Evolutionary conservation across 1,140 invertebrate species (phyloP).

Genomic region (Pentalonia nigronervosa): DNA sequence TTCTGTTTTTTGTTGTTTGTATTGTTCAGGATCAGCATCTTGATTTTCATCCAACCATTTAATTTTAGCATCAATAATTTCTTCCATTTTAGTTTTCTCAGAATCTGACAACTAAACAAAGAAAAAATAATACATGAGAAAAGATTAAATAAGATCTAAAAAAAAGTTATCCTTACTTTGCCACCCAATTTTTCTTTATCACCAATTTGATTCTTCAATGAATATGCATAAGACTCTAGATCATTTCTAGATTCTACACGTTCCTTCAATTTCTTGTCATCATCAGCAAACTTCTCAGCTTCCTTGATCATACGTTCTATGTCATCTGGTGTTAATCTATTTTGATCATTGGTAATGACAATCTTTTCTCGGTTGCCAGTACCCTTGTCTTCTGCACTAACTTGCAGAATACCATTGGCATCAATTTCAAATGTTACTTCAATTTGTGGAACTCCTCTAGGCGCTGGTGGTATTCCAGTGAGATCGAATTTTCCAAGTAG

Average conservation of each 20-base stretch:
- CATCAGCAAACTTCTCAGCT: conserved; percentile 97
- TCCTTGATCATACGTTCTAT: conserved; percentile 99
- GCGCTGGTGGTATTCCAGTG: conserved; percentile 97
- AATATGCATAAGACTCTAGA: conserved; percentile 97
- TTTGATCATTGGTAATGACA: conserved; percentile 98
- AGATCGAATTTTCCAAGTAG: conserved; percentile 97
- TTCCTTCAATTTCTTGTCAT: conserved; percentile 98
- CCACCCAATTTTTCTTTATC: conserved; percentile 98
- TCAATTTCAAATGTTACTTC: conserved; percentile 99
- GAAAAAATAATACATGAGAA: conserved; percentile 49
- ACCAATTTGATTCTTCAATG: conserved; percentile 94
- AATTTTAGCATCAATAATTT: conserved; percentile 94
- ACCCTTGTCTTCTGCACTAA: conserved; percentile 92
- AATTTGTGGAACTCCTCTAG: conserved; percentile 97
- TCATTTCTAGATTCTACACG: conserved; percentile 94
- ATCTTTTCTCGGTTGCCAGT: conserved; percentile 99
- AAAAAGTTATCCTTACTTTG: conserved; percentile 70
- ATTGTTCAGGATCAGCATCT: conserved; percentile 92
- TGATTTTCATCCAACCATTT: conserved; percentile 98
- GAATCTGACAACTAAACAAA: conserved; percentile 74
- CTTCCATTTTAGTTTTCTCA: conserved; percentile 95
- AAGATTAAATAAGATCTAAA: not conserved
- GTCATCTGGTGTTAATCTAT: conserved; percentile 94
- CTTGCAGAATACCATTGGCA: conserved; percentile 94
- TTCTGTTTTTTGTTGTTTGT: conserved; percentile 97